A percentile compares a stretch with the other conserved stretches of the same genome.
phyloP scores from a whole-genome alignment of 2,113 vertebrate species.

The Dromiciops gliroides region DNA sequence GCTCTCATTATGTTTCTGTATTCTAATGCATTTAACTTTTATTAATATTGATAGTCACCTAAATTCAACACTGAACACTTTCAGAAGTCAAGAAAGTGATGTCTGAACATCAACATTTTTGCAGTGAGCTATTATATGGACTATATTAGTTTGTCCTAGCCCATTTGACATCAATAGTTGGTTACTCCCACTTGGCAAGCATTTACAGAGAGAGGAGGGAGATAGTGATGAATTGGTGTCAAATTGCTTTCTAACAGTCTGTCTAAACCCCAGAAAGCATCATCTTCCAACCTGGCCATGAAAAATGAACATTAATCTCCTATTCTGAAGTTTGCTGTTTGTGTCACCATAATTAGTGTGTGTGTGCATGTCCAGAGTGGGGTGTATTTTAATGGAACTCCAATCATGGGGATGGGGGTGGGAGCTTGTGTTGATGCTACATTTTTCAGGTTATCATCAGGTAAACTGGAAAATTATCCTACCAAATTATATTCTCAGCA shows the following conservation, averaged over 20 bases:
- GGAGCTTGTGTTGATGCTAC: not conserved
- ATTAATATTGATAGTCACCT: conserved; percentile 61
- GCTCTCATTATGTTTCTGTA: not conserved
- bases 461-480: conserved; percentile 51
- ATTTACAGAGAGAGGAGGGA: conserved; percentile 36
- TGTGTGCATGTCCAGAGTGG: conserved; percentile 53
- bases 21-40: conserved; percentile 2
- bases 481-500: conserved; percentile 61
- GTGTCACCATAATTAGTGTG: conserved; percentile 42
- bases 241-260: conserved; percentile 49
- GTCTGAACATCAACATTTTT: conserved; percentile 35
- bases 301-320: not conserved
- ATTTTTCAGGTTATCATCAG: conserved; percentile 25
- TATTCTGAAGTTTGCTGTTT: conserved; percentile 53
- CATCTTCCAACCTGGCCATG: conserved; percentile 39
- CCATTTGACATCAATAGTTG: conserved; percentile 45
- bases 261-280: conserved; percentile 55
- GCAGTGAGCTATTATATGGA: conserved; percentile 16
- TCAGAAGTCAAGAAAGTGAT: conserved; percentile 52
- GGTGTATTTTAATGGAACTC: conserved; percentile 23
- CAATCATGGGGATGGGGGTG: not conserved
- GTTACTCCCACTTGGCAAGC: conserved; percentile 41
- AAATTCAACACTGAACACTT: conserved; percentile 49
- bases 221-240: conserved; percentile 50
- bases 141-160: conserved; percentile 8